Conservation (phyloP, 2,113 vertebrate genomes). For the Xyliphius kryptos region DNA sequence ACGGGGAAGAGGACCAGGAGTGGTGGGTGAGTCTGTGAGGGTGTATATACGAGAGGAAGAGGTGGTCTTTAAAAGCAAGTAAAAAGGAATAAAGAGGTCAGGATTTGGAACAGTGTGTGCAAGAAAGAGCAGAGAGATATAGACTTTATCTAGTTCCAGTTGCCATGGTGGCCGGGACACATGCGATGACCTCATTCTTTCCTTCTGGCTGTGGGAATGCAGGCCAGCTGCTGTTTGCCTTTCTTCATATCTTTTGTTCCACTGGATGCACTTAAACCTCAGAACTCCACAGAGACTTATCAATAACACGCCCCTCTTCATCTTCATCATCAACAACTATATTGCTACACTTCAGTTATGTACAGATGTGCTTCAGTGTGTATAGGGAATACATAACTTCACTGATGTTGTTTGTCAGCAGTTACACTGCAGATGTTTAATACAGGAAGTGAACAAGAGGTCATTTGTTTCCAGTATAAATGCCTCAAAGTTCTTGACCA, state of each 20-base stretch:
- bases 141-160: constrained; percentile 14
- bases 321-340: constrained; percentile 9
- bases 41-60: no score
- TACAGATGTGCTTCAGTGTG: constrained; percentile 12
- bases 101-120: background rate
- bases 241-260: constrained; percentile 29
- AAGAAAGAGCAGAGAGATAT: no score
- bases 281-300: constrained; percentile 13
- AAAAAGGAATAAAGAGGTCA: constrained; percentile 4
- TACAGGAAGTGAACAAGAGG: constrained; percentile 35
- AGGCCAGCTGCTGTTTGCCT: constrained; percentile 56
- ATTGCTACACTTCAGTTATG: background rate
- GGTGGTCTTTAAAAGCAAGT: background rate
- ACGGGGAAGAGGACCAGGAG: constrained; percentile 97
- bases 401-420: no score
- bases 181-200: constrained; percentile 53
- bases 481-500: constrained; percentile 12
- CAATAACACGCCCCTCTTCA: constrained; percentile 10
- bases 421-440: constrained; percentile 18
- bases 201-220: constrained; percentile 48
- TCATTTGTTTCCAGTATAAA: constrained; percentile 28
- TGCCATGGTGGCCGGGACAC: constrained; percentile 43
- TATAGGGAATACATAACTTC: background rate
- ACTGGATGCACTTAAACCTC: constrained; percentile 12
- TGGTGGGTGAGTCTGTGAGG: constrained; percentile 53